phyloP scores from a whole-genome alignment of 1,140 invertebrate species.

The Papilio polytes region DNA sequence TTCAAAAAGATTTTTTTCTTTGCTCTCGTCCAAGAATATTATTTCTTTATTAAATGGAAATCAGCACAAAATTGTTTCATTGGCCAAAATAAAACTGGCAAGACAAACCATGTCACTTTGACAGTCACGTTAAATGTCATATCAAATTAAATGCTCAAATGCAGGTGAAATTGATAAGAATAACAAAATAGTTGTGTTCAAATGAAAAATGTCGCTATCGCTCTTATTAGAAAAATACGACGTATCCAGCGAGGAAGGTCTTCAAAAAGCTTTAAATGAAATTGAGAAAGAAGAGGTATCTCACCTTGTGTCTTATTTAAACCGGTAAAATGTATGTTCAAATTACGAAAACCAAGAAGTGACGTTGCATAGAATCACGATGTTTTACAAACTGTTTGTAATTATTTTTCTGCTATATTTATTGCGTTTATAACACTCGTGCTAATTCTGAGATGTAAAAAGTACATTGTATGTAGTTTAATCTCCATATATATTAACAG shows the following conservation, averaged over 20 bases:
- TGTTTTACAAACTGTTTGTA: neutral
- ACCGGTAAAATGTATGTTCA: neutral
- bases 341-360: neutral
- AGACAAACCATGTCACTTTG: neutral
- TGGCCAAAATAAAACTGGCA: neutral
- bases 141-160: neutral
- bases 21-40: neutral
- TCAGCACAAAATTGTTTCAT: neutral
- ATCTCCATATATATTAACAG: slow-evolving; percentile 51
- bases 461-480: neutral
- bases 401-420: neutral
- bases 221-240: slow-evolving; percentile 77
- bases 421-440: neutral
- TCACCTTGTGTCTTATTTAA: neutral
- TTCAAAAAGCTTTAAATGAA: slow-evolving; percentile 73
- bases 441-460: neutral
- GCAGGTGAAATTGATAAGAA: neutral
- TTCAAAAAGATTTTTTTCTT: neutral
- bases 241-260: slow-evolving; percentile 75
- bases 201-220: slow-evolving; percentile 64
- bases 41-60: neutral
- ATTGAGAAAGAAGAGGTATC: slow-evolving; percentile 78
- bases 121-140: neutral
- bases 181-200: slow-evolving; percentile 20
- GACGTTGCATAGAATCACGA: slow-evolving; percentile 11